Evolutionary conservation across 2,797 vertebrate genomes (phyloP).

Genomic region (Protosalanx chinensis): DNA sequence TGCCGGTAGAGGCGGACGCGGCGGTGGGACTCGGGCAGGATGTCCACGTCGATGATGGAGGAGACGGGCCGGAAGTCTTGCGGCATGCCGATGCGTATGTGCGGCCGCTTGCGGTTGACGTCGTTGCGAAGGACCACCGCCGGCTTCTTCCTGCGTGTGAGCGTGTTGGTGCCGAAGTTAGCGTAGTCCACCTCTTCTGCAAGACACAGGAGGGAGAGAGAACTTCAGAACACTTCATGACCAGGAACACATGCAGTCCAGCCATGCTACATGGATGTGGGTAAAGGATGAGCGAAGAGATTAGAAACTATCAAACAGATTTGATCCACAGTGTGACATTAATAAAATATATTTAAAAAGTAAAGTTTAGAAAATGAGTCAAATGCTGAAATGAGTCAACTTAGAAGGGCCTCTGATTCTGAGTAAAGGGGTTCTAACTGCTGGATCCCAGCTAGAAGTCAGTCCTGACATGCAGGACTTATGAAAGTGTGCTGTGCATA

Average conservation of each 20-base stretch:
- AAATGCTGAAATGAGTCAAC: slow-evolving; percentile 17
- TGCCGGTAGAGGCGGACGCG: slow-evolving; percentile 91
- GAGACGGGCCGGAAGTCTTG: slow-evolving; percentile 96
- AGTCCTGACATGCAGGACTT: slow-evolving; percentile 7
- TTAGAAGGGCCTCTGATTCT: slow-evolving; percentile 1
- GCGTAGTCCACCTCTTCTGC: slow-evolving; percentile 94
- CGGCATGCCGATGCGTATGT: slow-evolving; percentile 92
- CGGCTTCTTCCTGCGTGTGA: slow-evolving; percentile 87
- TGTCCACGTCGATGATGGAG: slow-evolving; percentile 97
- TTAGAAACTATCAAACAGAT: slow-evolving; percentile 32
- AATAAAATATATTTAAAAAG: background rate
- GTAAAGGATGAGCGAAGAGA: slow-evolving; percentile 7
- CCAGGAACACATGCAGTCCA: background rate
- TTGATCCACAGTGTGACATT: slow-evolving; percentile 30
- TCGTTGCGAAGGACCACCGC: slow-evolving; percentile 88
- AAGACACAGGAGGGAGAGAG: slow-evolving; percentile 22
- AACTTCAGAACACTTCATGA: slow-evolving; percentile 7
- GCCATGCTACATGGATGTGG: slow-evolving; percentile 41
- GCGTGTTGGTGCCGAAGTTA: slow-evolving; percentile 85
- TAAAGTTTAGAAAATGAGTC: background rate
- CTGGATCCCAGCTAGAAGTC: background rate
- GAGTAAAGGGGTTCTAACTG: background rate
- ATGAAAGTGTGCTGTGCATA: slow-evolving; percentile 26
- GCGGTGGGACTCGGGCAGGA: slow-evolving; percentile 93
- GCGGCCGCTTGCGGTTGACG: slow-evolving; percentile 84